These are phyloP conservation scores for Anableps anableps DNA, from an alignment of 2,797 vertebrate genomes.

Conservation along the genomic window DNA sequence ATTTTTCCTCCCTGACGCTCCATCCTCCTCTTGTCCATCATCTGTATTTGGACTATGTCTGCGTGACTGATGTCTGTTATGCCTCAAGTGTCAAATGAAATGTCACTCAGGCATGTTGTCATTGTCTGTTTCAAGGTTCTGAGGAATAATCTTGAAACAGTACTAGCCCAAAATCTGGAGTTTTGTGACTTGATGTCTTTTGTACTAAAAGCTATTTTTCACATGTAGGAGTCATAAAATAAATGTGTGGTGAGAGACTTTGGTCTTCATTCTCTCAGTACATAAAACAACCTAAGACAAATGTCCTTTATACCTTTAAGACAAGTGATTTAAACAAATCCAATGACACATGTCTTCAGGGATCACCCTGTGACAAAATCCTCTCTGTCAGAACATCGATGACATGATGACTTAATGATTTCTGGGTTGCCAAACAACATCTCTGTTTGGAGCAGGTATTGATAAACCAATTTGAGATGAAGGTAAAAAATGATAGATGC, in stretches of 20 bases:
- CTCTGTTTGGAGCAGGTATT: constrained; percentile 48
- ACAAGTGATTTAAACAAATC: constrained; percentile 17
- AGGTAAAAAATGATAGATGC: constrained; percentile 49
- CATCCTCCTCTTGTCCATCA: background rate
- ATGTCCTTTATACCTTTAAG: constrained; percentile 21
- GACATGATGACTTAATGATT: constrained; percentile 59
- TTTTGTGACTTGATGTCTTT: background rate
- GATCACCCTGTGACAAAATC: constrained; percentile 41
- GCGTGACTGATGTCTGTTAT: constrained; percentile 5
- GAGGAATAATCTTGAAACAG: background rate
- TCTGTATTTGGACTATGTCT: background rate
- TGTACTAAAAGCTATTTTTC: constrained; percentile 14
- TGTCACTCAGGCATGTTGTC: background rate
- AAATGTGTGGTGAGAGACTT: constrained; percentile 6
- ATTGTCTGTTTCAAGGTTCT: background rate
- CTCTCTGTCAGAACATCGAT: constrained; percentile 55
- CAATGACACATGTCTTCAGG: constrained; percentile 25
- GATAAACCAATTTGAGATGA: constrained; percentile 47
- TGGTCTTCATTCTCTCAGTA: constrained; percentile 9
- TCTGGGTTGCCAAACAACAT: constrained; percentile 50
- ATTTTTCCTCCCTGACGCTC: background rate
- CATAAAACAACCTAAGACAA: constrained; percentile 11
- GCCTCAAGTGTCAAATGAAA: constrained; percentile 16
- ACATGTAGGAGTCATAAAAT: background rate
- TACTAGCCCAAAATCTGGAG: background rate